Percentiles rank a stretch among this genome's conserved stretches.
These are phyloP conservation scores for Morone chrysops DNA, from an alignment of 2,113 vertebrate species.

Conservation along the genomic window DNA sequence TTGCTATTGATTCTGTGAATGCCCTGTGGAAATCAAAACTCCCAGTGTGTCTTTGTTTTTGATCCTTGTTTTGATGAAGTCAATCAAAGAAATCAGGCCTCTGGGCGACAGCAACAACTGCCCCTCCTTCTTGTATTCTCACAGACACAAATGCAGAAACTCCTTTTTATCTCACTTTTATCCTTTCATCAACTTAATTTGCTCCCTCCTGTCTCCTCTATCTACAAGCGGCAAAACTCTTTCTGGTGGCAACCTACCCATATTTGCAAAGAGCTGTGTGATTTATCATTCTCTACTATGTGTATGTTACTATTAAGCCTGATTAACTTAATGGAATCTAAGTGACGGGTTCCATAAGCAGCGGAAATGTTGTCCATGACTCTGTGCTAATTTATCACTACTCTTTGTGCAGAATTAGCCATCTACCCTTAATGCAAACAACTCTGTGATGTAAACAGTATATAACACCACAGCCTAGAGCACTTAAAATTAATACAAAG, in stretches of 20 bases:
- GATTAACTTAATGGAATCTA: conserved; percentile 82
- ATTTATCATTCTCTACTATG: conserved; percentile 69
- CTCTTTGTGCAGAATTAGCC: conserved; percentile 52
- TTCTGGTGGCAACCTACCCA: conserved; percentile 25
- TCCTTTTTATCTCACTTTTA: conserved; percentile 26
- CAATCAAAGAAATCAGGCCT: conserved; percentile 62
- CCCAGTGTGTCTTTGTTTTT: conserved; percentile 63
- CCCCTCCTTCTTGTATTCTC: conserved; percentile 18
- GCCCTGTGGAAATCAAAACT: conserved; percentile 56
- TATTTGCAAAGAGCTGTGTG: conserved; percentile 41
- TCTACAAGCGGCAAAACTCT: conserved; percentile 17
- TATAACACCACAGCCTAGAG: conserved; percentile 47
- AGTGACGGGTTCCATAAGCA: conserved; percentile 71
- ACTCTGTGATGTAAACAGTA: conserved; percentile 61
- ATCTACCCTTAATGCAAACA: conserved; percentile 69
- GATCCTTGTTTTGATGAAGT: conserved; percentile 67
- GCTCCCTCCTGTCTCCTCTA: not conserved
- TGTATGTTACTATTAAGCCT: conserved; percentile 64
- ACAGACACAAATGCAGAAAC: conserved; percentile 22
- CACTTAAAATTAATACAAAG: conserved; percentile 56
- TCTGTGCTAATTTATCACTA: conserved; percentile 75
- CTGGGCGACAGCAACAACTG: conserved; percentile 28
- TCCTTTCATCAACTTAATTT: conserved; percentile 45
- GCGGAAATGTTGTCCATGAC: conserved; percentile 51
- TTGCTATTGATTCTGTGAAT: conserved; percentile 53